Evolutionary conservation across 2,888 invertebrate species (phyloP).

Genomic region (Drosophila colorata): DNA sequence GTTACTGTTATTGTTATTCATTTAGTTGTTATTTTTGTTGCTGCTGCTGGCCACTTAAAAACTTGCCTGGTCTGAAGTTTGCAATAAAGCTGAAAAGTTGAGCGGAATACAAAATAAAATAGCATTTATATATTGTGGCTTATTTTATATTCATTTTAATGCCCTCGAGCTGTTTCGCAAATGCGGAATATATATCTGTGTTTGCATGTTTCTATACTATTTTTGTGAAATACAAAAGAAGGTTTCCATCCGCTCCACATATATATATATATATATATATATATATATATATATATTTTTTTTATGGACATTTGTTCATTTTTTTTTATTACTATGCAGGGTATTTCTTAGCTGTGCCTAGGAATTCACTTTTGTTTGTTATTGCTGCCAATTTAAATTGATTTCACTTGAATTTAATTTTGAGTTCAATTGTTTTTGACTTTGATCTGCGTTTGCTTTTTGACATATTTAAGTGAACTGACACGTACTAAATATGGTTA

Average conservation of each 20-base stretch:
- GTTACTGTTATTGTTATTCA: constrained; percentile 8
- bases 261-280: too few relatives aligned
- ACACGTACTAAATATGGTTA: constrained; percentile 31
- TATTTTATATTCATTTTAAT: constrained; percentile 20
- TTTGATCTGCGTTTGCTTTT: constrained; percentile 46
- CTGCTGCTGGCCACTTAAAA: constrained; percentile 60
- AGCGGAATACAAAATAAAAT: constrained; percentile 28
- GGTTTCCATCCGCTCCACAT: neutral
- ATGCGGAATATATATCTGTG: neutral
- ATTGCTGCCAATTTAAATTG: constrained; percentile 11
- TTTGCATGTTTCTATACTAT: too few relatives aligned
- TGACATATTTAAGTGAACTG: constrained; percentile 20
- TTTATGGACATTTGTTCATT: neutral
- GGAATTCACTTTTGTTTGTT: neutral
- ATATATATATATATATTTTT: too few relatives aligned
- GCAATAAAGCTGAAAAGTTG: constrained; percentile 52
- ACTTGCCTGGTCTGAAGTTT: constrained; percentile 51
- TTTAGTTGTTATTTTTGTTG: constrained; percentile 9
- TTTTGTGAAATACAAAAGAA: neutral
- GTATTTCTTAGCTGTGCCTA: neutral
- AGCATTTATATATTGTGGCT: constrained; percentile 31
- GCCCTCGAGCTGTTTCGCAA: neutral
- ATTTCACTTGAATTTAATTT: constrained; percentile 32
- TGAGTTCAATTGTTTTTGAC: constrained; percentile 30
- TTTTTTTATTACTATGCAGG: neutral